A percentile compares a stretch with the other conserved stretches of the same genome.
Evolutionary conservation across 2,113 vertebrate species (phyloP).

Genomic region (Myotis lucifugus): DNA sequence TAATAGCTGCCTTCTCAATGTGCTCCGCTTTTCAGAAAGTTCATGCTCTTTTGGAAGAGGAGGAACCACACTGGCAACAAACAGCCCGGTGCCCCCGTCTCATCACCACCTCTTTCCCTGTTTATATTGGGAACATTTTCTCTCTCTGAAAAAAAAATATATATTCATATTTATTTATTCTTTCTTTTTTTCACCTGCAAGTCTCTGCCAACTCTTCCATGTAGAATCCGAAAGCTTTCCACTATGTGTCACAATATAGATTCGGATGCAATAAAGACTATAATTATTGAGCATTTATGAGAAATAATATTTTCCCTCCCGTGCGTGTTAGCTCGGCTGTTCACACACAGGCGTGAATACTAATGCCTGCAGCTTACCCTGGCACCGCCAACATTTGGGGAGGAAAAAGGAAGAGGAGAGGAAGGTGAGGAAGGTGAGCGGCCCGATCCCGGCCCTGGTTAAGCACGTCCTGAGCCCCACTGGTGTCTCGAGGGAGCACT

Average conservation of each 20-base stretch:
- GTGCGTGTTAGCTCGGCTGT: slow-evolving; percentile 77
- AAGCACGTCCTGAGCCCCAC: rapidly evolving
- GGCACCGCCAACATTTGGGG: slow-evolving; percentile 17
- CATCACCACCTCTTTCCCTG: background rate
- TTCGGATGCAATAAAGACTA: slow-evolving; percentile 86
- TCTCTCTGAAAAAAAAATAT: background rate
- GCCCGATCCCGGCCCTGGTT: rapidly evolving
- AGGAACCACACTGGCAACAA: slow-evolving; percentile 61
- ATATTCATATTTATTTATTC: background rate
- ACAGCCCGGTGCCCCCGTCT: slow-evolving; percentile 42
- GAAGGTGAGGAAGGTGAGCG: slow-evolving; percentile 60
- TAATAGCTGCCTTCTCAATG: slow-evolving; percentile 62
- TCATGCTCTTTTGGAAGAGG: slow-evolving; percentile 79
- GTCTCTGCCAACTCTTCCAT: slow-evolving; percentile 82
- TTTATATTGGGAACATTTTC: background rate
- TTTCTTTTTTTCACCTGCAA: slow-evolving; percentile 76
- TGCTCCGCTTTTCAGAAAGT: slow-evolving; percentile 67
- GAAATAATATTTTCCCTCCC: slow-evolving; percentile 86
- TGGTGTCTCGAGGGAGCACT: slow-evolving; percentile 11
- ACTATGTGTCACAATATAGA: slow-evolving; percentile 83
- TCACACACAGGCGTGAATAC: slow-evolving; percentile 79
- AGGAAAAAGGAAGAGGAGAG: slow-evolving; percentile 65
- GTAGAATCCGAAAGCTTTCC: slow-evolving; percentile 81
- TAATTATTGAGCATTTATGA: slow-evolving; percentile 86
- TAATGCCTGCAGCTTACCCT: slow-evolving; percentile 75